Conservation (phyloP, 2,113 vertebrate genomes). For the Isichthys henryi region DNA sequence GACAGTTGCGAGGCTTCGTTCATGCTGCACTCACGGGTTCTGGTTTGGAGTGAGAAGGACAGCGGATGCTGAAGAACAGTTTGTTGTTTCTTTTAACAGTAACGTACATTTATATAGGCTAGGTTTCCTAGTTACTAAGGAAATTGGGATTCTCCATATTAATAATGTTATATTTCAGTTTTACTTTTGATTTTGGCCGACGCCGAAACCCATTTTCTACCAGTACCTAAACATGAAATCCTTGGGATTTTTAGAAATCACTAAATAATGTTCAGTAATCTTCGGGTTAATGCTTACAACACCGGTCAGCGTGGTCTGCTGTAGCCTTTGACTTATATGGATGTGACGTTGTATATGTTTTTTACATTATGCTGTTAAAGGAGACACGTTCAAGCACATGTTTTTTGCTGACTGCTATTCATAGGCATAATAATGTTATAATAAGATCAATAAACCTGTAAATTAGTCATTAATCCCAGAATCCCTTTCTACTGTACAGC, state of each 20-base stretch:
- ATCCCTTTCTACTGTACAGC: neutral
- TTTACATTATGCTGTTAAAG: neutral
- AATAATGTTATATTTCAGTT: neutral
- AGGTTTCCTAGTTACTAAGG: neutral
- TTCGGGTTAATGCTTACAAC: neutral
- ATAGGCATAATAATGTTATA: neutral
- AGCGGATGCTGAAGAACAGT: neutral
- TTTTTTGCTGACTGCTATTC: neutral
- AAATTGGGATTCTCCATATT: neutral
- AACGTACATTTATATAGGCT: neutral
- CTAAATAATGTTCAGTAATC: neutral
- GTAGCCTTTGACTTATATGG: neutral
- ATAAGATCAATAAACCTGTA: neutral
- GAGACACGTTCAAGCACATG: neutral
- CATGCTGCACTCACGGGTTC: neutral
- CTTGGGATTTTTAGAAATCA: too few species aligned
- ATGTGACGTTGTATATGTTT: neutral
- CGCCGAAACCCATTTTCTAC: neutral
- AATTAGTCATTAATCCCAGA: neutral
- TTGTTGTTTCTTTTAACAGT: neutral
- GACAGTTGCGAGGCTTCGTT: constrained; percentile 29
- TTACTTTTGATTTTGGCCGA: neutral
- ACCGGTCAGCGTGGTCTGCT: neutral
- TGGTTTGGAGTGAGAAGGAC: neutral
- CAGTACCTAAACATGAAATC: neutral